Percentiles rank a stretch among this genome's conserved stretches.
Conservation (phyloP, 2,888 invertebrate genomes). For the Spialia ferax region DNA sequence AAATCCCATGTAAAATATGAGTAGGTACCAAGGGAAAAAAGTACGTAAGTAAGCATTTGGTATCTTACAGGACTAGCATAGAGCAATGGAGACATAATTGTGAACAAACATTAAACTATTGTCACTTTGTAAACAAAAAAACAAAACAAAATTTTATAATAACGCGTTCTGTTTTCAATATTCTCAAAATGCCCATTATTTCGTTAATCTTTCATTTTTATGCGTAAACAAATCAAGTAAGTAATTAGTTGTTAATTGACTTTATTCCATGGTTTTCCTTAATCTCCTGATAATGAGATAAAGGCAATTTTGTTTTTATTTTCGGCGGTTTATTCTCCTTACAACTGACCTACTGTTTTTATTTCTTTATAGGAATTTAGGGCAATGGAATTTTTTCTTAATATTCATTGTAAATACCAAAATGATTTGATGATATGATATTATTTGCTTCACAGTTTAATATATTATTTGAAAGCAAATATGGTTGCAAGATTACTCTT, state of each 20-base stretch:
- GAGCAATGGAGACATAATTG: no score
- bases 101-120: not conserved
- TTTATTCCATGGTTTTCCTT: not conserved
- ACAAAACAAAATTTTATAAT: not conserved
- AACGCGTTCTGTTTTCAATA: not conserved
- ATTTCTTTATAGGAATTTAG: not conserved
- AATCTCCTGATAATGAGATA: not conserved
- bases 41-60: no score
- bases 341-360: no score
- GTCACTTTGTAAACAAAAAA: not conserved
- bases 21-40: no score
- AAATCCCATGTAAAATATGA: no score
- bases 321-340: not conserved
- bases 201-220: not conserved
- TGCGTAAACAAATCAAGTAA: conserved; percentile 1
- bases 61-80: no score
- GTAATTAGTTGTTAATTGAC: conserved; percentile 5
- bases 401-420: no score
- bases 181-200: not conserved
- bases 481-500: no score
- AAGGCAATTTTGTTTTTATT: not conserved
- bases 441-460: no score
- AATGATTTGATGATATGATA: no score
- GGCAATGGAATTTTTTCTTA: not conserved
- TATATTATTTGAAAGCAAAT: no score